Percentiles rank a stretch among this genome's conserved stretches.
phyloP scores from a whole-genome alignment of 2,888 invertebrate genomes.

The Laspeyria flexula region DNA sequence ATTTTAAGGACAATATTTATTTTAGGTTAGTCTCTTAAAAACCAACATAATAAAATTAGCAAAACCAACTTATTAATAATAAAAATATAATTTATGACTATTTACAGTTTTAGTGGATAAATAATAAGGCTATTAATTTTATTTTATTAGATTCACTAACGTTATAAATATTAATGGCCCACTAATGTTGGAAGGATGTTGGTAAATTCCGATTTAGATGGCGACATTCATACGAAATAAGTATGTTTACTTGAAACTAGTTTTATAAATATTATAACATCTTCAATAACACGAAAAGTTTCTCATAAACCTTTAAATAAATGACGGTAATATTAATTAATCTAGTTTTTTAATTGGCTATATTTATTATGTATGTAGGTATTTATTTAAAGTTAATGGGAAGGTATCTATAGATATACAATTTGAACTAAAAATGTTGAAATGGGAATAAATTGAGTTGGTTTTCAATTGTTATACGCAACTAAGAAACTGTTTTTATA shows the following conservation, averaged over 20 bases:
- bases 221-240: background rate
- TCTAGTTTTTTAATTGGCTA: background rate
- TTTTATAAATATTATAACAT: background rate
- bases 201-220: background rate
- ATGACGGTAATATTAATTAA: background rate
- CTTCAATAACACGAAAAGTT: background rate
- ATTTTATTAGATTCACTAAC: background rate
- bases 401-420: too few relatives aligned
- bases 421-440: too few relatives aligned
- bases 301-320: background rate
- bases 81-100: background rate
- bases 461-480: too few relatives aligned
- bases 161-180: background rate
- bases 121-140: slow-evolving; percentile 1
- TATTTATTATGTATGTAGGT: background rate
- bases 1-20: too few relatives aligned
- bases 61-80: background rate
- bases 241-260: background rate
- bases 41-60: background rate
- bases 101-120: slow-evolving; percentile 1
- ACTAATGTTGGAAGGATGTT: background rate
- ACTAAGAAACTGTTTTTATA: too few relatives aligned
- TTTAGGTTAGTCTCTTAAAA: too few relatives aligned
- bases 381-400: background rate
- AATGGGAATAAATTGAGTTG: too few relatives aligned